A percentile compares a stretch with the other conserved stretches of the same genome.
These are phyloP conservation scores for Hypolimnas misippus DNA, from an alignment of 2,888 invertebrate genomes.

Conservation along the genomic window DNA sequence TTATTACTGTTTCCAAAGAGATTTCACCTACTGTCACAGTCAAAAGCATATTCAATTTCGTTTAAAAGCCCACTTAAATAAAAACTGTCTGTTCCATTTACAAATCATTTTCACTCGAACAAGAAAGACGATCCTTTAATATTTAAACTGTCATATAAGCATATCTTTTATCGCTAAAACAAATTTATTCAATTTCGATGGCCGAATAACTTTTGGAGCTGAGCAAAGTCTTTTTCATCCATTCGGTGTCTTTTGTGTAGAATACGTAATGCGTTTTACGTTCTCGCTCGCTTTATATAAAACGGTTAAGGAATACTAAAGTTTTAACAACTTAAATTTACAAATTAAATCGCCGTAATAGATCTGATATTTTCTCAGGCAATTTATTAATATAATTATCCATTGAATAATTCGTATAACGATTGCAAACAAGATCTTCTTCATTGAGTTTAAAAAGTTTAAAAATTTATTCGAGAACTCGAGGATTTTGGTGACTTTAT, in stretches of 20 bases:
- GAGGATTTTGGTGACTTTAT: not conserved
- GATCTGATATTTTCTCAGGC: slow-evolving; percentile 18
- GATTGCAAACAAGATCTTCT: slow-evolving; percentile 8
- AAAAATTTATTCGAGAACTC: not conserved
- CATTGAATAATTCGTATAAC: slow-evolving; percentile 28
- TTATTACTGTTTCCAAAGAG: not conserved
- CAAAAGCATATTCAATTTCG: not conserved
- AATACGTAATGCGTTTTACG: slow-evolving; percentile 1
- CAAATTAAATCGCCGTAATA: slow-evolving; percentile 31
- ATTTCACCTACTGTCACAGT: not conserved
- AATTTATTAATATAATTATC: slow-evolving; percentile 29
- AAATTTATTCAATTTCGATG: slow-evolving; percentile 5
- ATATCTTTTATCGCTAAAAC: slow-evolving; percentile 1
- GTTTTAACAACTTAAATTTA: slow-evolving; percentile 20
- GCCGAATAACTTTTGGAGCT: not conserved
- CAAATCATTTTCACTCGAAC: not conserved
- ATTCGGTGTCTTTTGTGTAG: slow-evolving; percentile 4
- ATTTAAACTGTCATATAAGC: not conserved
- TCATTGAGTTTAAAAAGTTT: slow-evolving; percentile 5
- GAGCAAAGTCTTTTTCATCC: slow-evolving; percentile 8
- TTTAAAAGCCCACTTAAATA: slow-evolving; percentile 3
- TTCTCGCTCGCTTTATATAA: slow-evolving; percentile 5
- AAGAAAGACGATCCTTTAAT: not conserved
- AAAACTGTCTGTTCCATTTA: not conserved
- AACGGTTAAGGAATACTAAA: slow-evolving; percentile 16